Evolutionary conservation across 2,113 vertebrate genomes (phyloP).

Genomic region (Rhineura floridana): DNA sequence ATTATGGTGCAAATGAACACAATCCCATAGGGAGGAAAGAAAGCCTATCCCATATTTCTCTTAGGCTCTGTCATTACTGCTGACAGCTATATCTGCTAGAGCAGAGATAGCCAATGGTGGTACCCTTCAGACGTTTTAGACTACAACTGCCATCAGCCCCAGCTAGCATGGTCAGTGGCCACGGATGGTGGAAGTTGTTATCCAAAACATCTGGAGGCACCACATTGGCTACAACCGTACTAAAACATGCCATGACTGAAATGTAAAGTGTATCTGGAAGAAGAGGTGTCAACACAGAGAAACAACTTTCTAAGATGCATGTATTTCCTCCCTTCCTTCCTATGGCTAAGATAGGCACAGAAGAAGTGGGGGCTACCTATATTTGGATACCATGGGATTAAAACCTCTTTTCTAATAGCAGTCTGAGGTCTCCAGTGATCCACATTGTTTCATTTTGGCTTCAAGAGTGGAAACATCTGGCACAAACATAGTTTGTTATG

Average conservation of each 20-base stretch:
- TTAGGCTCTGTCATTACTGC: not conserved
- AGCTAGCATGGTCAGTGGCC: too few relatives aligned
- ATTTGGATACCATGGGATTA: constrained; percentile 1
- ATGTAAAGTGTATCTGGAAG: not conserved
- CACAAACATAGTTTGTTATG: constrained; percentile 29
- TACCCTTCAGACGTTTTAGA: too few relatives aligned
- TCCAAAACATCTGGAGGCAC: too few relatives aligned
- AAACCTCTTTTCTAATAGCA: constrained; percentile 14
- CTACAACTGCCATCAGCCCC: too few relatives aligned
- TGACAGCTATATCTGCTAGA: not conserved
- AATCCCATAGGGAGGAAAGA: not conserved
- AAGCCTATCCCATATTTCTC: not conserved
- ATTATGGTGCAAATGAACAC: not conserved
- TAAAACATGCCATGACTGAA: not conserved
- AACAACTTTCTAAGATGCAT: not conserved
- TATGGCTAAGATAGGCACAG: constrained; percentile 18
- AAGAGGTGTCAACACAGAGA: not conserved
- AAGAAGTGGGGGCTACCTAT: not conserved
- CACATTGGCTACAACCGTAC: not conserved
- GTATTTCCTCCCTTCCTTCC: not conserved
- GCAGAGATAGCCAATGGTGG: too few relatives aligned
- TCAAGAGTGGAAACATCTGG: not conserved
- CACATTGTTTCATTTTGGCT: constrained; percentile 10
- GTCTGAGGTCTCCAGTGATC: constrained; percentile 1
- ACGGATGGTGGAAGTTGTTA: too few relatives aligned